Percentiles rank a stretch among this genome's conserved stretches.
phyloP scores from a whole-genome alignment of 2,888 invertebrate species.

The Ochropleura plecta region DNA sequence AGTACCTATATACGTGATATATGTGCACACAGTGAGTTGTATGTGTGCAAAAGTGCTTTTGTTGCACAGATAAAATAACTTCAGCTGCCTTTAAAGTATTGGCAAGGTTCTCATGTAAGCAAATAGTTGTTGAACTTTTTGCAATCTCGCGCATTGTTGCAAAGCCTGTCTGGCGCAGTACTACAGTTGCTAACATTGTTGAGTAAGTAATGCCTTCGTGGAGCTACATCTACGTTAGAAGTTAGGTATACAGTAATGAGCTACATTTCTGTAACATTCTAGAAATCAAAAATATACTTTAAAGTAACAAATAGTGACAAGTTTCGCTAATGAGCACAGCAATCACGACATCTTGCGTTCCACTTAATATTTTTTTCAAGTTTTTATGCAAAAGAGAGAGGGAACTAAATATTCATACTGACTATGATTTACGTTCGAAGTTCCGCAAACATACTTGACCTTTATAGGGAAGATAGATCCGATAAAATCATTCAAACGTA shows the following conservation, averaged over 20 bases:
- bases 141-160: constrained; percentile 48
- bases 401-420: background rate
- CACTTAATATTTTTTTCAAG: constrained; percentile 1
- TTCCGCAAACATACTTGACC: constrained; percentile 43
- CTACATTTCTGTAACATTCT: constrained; percentile 3
- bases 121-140: constrained; percentile 51
- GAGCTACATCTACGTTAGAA: background rate
- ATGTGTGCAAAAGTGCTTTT: constrained; percentile 42
- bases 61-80: constrained; percentile 44
- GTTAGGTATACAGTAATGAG: background rate
- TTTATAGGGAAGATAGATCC: constrained; percentile 26
- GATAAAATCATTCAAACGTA: constrained; percentile 38
- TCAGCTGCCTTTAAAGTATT: constrained; percentile 44
- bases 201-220: constrained; percentile 14
- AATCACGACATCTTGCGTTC: constrained; percentile 25
- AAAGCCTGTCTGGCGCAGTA: constrained; percentile 12
- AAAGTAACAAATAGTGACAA: constrained; percentile 11
- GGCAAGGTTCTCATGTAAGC: constrained; percentile 42
- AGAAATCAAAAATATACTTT: constrained; percentile 17
- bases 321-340: constrained; percentile 42
- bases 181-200: constrained; percentile 40
- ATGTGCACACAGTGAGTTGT: constrained; percentile 4
- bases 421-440: background rate
- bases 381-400: background rate
- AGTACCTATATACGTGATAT: constrained; percentile 34